Evolutionary conservation across 1,140 invertebrate species (phyloP), one percentile per base, ranked within the genome.

Genomic region (Drosophila bipectinata): DNA sequence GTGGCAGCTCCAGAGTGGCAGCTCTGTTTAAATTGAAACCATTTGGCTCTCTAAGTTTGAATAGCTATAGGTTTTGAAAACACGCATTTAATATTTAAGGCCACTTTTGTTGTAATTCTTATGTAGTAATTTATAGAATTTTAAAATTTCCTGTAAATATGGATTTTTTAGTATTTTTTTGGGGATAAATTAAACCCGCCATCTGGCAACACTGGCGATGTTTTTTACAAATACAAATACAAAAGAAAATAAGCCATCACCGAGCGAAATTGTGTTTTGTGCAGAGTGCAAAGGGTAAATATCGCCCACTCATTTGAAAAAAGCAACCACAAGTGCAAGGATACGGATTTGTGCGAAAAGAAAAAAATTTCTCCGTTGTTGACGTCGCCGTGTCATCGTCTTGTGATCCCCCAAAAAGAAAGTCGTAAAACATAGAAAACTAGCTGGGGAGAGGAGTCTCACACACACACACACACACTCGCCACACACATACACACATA

Each of bases 331-430:
- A 49, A 71, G 48, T 66, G 41, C 26, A 12, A 62, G 59, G 49
- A 54, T 24, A 47, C 44, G 44, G 44, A 47, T 47, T 21, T 47
- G 15, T 15, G 15, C 4, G 14, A 44, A 44, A 6, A 44, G 14
- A 44, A 44, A 44, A 41, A 4, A 18, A 12, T 7, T 15, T 44
- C 8, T 18, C 14, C 41, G 41, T 74, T 87, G 82, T 84, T 77
- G 73, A 77, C 77, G 81, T 85, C 78, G 77, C 64, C 71, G 72
- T 79, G 78, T 80, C 81, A 72, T 80, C 62, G 81, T 88, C 83
- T 87, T 88, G 82, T 87, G 82, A 87, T 47, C 82, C 69, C 64
- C 69, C 64, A 66, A 87, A 85, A 87, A 88, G 82, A 87, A 87
- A 87, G 82, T 87, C 82, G 66, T 88, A 82, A 79, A 87, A 82